Evolutionary conservation across 1,140 invertebrate genomes (phyloP), one percentile per base, ranked within the genome.

Genomic region (Anastatus disparis): DNA sequence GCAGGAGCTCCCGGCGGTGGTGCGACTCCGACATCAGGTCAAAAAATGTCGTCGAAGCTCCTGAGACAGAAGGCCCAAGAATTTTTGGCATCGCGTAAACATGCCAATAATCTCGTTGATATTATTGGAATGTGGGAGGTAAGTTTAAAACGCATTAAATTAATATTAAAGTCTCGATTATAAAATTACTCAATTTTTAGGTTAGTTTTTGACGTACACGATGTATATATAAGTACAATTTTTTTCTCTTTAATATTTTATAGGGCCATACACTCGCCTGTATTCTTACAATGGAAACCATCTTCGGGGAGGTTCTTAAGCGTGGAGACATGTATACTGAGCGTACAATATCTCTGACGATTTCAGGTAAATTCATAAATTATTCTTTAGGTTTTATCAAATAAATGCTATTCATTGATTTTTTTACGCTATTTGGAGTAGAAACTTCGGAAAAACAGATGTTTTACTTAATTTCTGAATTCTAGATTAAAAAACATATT

Each of bases 251-350:
- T 56, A 17, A n/a, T n/a, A n/a, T n/a, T 46, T 71, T 63, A 74
- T 76, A 89, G 87, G 86, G 80, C 42, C 76, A 76, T 1, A 76
- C 82, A 15, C 84, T 82, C 46, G 84, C 88, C 50, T 87, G 89
- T 71, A 79, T 92, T 53, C 84, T 91, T 26, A 88, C 90, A 13
- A 77, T 92, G 69, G 91, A 93, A 81, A 87, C 90, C 26, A 89
- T 93, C 74, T 93, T 93, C 75, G 86, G 85, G 9, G 90, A 90
- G 76, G 74, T 93, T 40, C 75, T 93, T 1, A 90, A 88, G 76
- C 84, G 90, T n/a, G 82, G 89, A 22, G 87, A 89, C 40, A 87
- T 92, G 85, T 86, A 87, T 63, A 79, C 88, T 42, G 87, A 90
- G 80, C 73, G 63, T 50, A 79, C 78, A 3, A 82, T 83, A 72